Conservation (phyloP, 2,797 vertebrate species). For the Chelon labrosus region DNA sequence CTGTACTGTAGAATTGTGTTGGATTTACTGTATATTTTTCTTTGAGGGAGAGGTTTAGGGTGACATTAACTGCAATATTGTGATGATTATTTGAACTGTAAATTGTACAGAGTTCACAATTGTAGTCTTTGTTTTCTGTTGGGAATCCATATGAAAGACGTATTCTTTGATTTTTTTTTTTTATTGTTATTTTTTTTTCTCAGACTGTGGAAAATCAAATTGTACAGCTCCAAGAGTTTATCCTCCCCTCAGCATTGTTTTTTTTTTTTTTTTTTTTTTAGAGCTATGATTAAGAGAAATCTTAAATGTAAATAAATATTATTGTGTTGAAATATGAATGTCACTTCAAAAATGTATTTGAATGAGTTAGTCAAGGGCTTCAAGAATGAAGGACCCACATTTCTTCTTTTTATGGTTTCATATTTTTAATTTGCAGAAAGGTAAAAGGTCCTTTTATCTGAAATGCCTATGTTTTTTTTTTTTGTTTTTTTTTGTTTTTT, state of each 20-base stretch:
- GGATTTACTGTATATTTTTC: constrained; percentile 81
- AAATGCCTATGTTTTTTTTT: constrained; percentile 77
- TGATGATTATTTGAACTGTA: constrained; percentile 82
- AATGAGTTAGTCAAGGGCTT: constrained; percentile 88
- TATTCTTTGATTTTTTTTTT: constrained; percentile 61
- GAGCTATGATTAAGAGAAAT: constrained; percentile 82
- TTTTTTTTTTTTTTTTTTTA: constrained; percentile 65
- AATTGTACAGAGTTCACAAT: constrained; percentile 83
- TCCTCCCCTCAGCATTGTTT: constrained; percentile 66
- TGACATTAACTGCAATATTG: constrained; percentile 86
- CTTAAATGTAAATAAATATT: constrained; percentile 86
- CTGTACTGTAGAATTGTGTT: constrained; percentile 82
- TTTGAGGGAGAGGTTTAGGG: constrained; percentile 75
- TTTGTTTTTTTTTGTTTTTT: constrained; percentile 61
- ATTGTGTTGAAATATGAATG: constrained; percentile 89
- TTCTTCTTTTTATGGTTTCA: constrained; percentile 78
- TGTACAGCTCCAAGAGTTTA: constrained; percentile 86
- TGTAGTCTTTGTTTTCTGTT: constrained; percentile 76
- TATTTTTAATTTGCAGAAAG: constrained; percentile 84
- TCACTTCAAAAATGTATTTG: constrained; percentile 87
- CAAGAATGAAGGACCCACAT: constrained; percentile 81
- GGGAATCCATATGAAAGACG: constrained; percentile 72
- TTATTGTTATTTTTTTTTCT: constrained; percentile 34
- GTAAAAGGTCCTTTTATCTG: constrained; percentile 78
- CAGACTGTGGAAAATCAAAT: constrained; percentile 77